Percentiles rank a stretch among this genome's conserved stretches.
Conservation (phyloP, 2,888 invertebrate genomes). For the Eledone cirrhosa region DNA sequence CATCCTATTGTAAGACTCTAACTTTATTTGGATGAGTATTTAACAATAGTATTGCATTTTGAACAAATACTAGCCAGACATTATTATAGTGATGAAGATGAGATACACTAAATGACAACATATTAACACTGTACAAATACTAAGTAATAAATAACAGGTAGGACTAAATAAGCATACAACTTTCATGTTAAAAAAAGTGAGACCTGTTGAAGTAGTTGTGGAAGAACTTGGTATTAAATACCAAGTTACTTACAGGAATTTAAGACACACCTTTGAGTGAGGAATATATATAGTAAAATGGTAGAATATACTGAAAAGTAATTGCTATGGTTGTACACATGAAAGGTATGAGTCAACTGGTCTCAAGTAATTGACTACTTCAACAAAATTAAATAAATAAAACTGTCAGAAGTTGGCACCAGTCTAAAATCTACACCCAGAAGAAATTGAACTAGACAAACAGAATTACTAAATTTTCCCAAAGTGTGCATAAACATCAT, state of each 20-base stretch:
- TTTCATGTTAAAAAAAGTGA: conserved; percentile 7
- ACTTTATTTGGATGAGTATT: no score
- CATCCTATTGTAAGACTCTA: no score
- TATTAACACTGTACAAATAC: no score
- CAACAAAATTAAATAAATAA: conserved; percentile 8
- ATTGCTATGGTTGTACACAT: conserved; percentile 4
- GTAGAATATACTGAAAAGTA: not conserved
- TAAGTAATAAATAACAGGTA: no score
- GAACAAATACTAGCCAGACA: no score
- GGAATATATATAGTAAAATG: not conserved
- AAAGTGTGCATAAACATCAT: not conserved
- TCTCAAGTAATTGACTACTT: conserved; percentile 14
- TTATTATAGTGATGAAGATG: no score
- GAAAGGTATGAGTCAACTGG: conserved; percentile 8
- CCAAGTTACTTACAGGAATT: conserved; percentile 7
- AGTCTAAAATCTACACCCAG: not conserved
- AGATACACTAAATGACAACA: no score
- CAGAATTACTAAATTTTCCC: not conserved
- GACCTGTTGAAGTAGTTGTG: not conserved
- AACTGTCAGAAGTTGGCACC: not conserved
- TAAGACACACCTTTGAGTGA: not conserved
- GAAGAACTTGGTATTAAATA: conserved; percentile 22
- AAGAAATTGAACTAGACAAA: not conserved
- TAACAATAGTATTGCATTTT: no score
- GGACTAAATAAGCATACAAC: not conserved